Base-by-base conservation (phyloP, 2,888 invertebrate species). In the Eurytoma californica region DNA sequence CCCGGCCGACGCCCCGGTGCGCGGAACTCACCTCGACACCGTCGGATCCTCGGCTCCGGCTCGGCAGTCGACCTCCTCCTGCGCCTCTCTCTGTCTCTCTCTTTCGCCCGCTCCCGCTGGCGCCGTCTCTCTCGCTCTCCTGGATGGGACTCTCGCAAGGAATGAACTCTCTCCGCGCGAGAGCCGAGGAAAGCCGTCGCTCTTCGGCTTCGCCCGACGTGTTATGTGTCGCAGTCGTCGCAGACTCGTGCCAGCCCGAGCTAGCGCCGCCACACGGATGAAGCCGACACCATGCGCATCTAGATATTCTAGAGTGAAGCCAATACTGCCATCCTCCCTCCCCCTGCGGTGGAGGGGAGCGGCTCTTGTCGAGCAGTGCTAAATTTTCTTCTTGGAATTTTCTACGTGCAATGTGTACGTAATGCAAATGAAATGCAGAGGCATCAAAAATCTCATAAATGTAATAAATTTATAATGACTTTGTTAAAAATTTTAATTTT, bases 61-160 rank as follows among this genome's bases (percentile, higher is more conserved):
- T 20, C 14, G 13, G 12, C 61, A 16, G 30, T 9, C 58, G 30
- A 28, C 28, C 14, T 61, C 14, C 66, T 66, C 3, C 3, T n/a
- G 9, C n/a, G 13, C 39, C 28, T 55, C 28, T 39, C 30, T 60
- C 61, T 49, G 61, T 72, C 72, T 70, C 60, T 47, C 58, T 28
- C 30, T 18, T 16, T 39, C 30, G 13, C 47, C 49, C 58, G 18
- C 28, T 72, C 61, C 51, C 53, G 14, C 63, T 39, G 39, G 39
- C 39, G 9, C 39, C 39, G 39, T 63, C 72, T 51, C 72, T 72
- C 60, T 58, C 58, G 20, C 49, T 57, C 49, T 49, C n/a, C 55
- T 18, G 9, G 55, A 55, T 9, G 18, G 57, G 18, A 24, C 60
- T 14, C 20, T 20, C 28, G 24, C 60, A 16, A 16, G 16, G 13